phyloP scores from a whole-genome alignment of 1,140 invertebrate genomes.

The Carcinoscorpius rotundicauda region DNA sequence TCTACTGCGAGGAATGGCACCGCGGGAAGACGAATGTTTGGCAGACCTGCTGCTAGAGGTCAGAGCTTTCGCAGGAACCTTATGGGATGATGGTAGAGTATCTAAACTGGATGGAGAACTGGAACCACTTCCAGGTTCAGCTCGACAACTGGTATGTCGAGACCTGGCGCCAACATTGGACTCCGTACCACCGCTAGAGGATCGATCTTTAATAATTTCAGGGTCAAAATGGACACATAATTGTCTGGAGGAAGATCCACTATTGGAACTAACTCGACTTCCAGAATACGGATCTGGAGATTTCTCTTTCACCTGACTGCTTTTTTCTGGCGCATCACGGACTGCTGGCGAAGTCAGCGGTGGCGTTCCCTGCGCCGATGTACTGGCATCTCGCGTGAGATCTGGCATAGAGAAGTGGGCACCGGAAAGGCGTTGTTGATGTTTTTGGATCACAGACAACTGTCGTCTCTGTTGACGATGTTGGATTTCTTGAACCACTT shows the following conservation, averaged over 20 bases:
- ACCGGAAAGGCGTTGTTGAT: conserved; percentile 11
- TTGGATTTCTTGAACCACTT: conserved; percentile 17
- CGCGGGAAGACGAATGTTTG: background rate
- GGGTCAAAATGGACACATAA: too few relatives aligned
- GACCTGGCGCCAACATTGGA: background rate
- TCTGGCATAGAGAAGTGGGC: conserved; percentile 50
- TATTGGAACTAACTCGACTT: background rate
- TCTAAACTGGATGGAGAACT: conserved; percentile 1
- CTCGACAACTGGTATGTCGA: conserved; percentile 2
- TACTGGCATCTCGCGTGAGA: conserved; percentile 32
- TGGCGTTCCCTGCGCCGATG: conserved; percentile 16
- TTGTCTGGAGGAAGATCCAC: background rate
- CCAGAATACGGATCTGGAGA: background rate
- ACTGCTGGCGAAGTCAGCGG: conserved; percentile 19
- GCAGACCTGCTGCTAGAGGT: conserved; percentile 2
- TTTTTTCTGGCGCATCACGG: conserved; percentile 7
- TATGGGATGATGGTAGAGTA: background rate
- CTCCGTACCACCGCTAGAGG: background rate
- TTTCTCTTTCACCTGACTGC: conserved; percentile 1
- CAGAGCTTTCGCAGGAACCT: conserved; percentile 2
- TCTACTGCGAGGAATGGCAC: conserved; percentile 10
- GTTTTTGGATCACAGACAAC: conserved; percentile 7
- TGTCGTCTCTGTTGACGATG: conserved; percentile 10
- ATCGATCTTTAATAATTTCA: background rate
- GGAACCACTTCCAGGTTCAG: background rate